Evolutionary conservation across 1,140 invertebrate genomes (phyloP), one percentile per base, ranked within the genome.

Genomic region (Eriocheir sinensis): DNA sequence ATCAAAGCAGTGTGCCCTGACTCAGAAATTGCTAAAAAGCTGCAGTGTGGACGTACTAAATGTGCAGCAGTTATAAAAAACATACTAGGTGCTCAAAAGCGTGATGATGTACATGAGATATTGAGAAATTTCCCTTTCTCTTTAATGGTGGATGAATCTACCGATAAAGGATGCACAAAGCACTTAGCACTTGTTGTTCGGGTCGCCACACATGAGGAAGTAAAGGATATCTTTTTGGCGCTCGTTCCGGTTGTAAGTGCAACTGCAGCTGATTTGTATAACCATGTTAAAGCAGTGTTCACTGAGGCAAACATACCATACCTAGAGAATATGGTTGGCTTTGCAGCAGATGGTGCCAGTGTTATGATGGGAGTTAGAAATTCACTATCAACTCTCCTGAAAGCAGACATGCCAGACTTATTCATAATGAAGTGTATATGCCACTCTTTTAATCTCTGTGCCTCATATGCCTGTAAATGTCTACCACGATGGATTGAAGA

Each of bases 341-440:
- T 95, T 91, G 93, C 88, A 89, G 72, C 90, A 93, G 95, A 96
- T 95, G 83, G 86, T 2, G 80, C 93, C n/a, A 95, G 94, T 90
- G 89, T 89, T 3, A 96, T 96, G 95, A 95, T 96, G 95, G 95
- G 95, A 30, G 60, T 30, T 48, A 30, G 85, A 34, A 3, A 95
- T 88, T 96, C 95, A 40, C 83, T 96, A 30, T 90, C 93, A 89
- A 30, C 79, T 15, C 36, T 89, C 34, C 32, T 95, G 15, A 95
- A 91, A 60, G 27, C 80, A 40, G 79, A 96, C 72, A 90, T 93
- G 12, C 93, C 93, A 36, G 44, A 91, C 92, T 34, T 94, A 34
- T 94, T 91, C 44, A 40, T 91, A 80, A 93, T 96, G 88, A 96
- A 96, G 88, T 96, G 95, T 94, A 89, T 95, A 53, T 96, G 95